These are phyloP conservation scores for Bombus waltoni DNA, from an alignment of 1,140 invertebrate genomes.

Conservation along the genomic window DNA sequence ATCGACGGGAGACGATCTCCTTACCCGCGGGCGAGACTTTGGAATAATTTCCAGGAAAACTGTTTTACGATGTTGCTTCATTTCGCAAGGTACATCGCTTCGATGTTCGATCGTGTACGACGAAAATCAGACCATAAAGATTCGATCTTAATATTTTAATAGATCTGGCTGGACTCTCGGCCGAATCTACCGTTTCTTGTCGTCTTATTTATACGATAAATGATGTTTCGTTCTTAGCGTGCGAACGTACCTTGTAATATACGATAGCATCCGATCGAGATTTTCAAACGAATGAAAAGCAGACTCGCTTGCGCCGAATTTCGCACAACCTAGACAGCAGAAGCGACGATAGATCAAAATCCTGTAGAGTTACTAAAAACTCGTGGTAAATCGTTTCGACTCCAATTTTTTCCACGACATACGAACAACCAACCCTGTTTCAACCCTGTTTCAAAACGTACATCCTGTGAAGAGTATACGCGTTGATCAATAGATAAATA, in stretches of 20 bases:
- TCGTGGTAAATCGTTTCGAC: too few relatives aligned
- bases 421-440: too few relatives aligned
- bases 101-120: not conserved
- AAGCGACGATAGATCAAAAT: too few relatives aligned
- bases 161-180: not conserved
- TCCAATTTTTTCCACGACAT: too few relatives aligned
- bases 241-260: too few relatives aligned
- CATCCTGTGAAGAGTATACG: too few relatives aligned
- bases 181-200: not conserved
- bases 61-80: not conserved
- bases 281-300: not conserved
- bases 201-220: not conserved
- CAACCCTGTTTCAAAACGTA: too few relatives aligned
- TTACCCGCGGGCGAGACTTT: not conserved
- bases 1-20: not conserved
- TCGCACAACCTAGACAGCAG: too few relatives aligned
- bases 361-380: too few relatives aligned
- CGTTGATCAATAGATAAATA: too few relatives aligned
- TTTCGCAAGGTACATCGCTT: not conserved
- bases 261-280: not conserved
- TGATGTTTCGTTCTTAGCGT: not conserved
- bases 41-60: slow-evolving; percentile 1
- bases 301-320: not conserved
- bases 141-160: not conserved
- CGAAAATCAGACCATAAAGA: not conserved